Conservation (phyloP, 2,888 invertebrate genomes). For the Caenorhabditis drosophilae region DNA sequence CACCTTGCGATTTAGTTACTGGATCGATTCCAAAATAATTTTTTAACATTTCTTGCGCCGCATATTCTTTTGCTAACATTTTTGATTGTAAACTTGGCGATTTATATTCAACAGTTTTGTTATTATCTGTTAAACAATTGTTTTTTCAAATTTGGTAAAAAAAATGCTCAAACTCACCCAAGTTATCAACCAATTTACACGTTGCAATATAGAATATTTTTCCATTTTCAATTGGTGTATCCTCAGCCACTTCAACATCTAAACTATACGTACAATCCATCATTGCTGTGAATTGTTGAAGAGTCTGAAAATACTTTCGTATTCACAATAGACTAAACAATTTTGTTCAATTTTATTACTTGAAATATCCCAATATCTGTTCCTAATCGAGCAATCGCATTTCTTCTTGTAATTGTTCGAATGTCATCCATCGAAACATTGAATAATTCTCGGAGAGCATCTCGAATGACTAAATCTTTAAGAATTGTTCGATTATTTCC, state of each 20-base stretch:
- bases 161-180: conserved; percentile 1
- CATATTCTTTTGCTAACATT: conserved; percentile 31
- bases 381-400: conserved; percentile 11
- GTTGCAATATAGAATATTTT: conserved; percentile 8
- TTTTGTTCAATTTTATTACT: no score
- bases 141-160: not conserved
- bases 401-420: conserved; percentile 17
- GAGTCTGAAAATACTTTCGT: conserved; percentile 25
- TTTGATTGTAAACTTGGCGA: conserved; percentile 20
- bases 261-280: conserved; percentile 11
- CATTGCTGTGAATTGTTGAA: conserved; percentile 5
- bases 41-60: conserved; percentile 29
- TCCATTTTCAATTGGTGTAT: conserved; percentile 17
- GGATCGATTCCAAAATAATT: conserved; percentile 28
- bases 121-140: conserved; percentile 11
- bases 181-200: conserved; percentile 18
- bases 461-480: conserved; percentile 17
- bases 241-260: conserved; percentile 15
- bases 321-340: no score
- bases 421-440: conserved; percentile 27
- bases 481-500: conserved; percentile 12
- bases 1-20: not conserved
- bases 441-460: conserved; percentile 44
- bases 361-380: conserved; percentile 6
- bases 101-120: conserved; percentile 4